These are phyloP conservation scores for Dryobates pubescens DNA, from an alignment of 2,797 vertebrate species.

Conservation along the genomic window DNA sequence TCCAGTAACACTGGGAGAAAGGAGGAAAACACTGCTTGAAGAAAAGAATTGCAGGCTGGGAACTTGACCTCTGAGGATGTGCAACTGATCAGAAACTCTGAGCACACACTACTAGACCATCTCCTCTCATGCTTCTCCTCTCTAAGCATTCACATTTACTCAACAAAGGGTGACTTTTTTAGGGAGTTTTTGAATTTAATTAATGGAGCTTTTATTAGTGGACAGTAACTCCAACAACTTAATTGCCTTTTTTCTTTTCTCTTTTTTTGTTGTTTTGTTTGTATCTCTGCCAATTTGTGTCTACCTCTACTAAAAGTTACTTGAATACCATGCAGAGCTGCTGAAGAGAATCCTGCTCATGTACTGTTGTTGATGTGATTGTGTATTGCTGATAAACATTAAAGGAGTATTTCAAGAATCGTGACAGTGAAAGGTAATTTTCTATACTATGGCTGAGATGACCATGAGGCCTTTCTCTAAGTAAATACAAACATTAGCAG, in stretches of 20 bases:
- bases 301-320: background rate
- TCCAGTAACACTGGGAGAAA: background rate
- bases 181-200: background rate
- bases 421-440: slow-evolving; percentile 23
- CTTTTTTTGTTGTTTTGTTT: no score
- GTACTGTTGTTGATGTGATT: background rate
- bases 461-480: background rate
- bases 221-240: background rate
- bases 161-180: background rate
- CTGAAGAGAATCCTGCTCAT: background rate
- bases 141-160: background rate
- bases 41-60: background rate
- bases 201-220: background rate
- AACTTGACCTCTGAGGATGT: background rate
- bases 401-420: slow-evolving; percentile 9
- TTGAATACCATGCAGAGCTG: background rate
- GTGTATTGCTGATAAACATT: slow-evolving; percentile 30
- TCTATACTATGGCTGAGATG: background rate
- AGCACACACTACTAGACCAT: background rate
- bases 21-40: background rate
- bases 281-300: background rate
- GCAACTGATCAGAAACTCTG: background rate
- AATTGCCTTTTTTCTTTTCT: background rate
- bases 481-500: background rate
- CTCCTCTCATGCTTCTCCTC: background rate